Percentiles rank a stretch among this genome's conserved stretches.
Conservation (phyloP, 2,797 vertebrate species). For the Cercopithecus mitis region DNA sequence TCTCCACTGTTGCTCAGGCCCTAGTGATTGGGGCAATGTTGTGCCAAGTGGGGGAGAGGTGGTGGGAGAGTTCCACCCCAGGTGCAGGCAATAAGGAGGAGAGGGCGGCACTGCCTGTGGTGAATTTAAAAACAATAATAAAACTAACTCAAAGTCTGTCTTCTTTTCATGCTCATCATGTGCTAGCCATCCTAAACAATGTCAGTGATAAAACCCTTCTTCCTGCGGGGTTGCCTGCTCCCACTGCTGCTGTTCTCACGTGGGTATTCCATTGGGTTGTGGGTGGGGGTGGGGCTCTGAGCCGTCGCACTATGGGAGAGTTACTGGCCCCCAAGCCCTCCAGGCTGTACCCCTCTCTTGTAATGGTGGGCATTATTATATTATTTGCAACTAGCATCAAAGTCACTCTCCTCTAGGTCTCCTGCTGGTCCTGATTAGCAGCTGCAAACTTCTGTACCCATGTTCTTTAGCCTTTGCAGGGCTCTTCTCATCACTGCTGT, state of each 20-base stretch:
- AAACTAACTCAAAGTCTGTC: constrained; percentile 11
- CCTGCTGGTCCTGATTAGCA: not conserved
- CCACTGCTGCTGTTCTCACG: not conserved
- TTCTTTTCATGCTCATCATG: constrained; percentile 42
- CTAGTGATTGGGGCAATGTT: not conserved
- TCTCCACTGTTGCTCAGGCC: constrained; percentile 30
- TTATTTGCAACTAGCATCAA: not conserved
- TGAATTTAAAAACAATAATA: constrained; percentile 59
- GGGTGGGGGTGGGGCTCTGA: not conserved
- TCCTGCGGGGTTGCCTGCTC: not conserved
- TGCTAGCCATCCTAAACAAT: constrained; percentile 17
- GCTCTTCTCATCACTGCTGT: not conserved
- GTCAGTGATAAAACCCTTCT: constrained; percentile 21
- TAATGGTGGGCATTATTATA: not conserved
- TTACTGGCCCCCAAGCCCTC: not conserved
- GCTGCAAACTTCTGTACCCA: not conserved
- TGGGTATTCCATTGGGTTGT: not conserved
- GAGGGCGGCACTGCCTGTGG: not conserved
- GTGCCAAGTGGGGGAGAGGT: not conserved
- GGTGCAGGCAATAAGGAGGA: constrained; percentile 52
- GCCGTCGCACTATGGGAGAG: not conserved
- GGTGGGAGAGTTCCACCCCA: not conserved
- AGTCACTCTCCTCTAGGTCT: not conserved
- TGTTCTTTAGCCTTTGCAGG: not conserved
- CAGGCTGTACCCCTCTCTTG: not conserved